Base-by-base conservation (phyloP, 2,797 vertebrate genomes). In the Karalla daura region DNA sequence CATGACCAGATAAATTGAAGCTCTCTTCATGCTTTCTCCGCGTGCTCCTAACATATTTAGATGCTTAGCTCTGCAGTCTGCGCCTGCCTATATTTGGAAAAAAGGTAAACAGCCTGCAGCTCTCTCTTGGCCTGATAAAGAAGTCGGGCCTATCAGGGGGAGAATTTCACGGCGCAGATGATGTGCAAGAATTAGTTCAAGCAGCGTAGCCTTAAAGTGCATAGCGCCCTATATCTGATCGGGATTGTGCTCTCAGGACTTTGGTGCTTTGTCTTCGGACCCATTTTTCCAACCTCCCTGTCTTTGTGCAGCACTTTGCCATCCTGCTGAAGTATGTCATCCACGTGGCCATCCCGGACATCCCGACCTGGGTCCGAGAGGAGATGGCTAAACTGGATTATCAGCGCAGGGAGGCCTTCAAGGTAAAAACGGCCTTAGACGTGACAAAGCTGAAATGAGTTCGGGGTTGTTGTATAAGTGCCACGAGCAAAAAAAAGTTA, bases 341-440 rank as follows among this genome's bases (percentile, higher is more conserved):
- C 90, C 96, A 99, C 7, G 94, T 96, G 71, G 95, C 96, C 61
- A 97, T 99, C 74, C 98, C 98, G 0, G 96, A 99, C 84, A 94
- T 98, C 73, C 98, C 98, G 0, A 93, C 94, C 23, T 99, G 98
- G 98, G 97, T 99, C 47, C 91, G 93, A 1, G 98, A 99, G 74
- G 96, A 97, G 89, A 97, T 98, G 94, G 96, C 97, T 61, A 98
- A 98, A 83, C 92, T 98, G 36, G 97, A 99, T 74, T 97, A 95
- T 86, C 97, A 97, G 85, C 95, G 97, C 47, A 95, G 96, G 8
- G 97, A 99, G 70, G 97, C 97, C 56, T 98, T 99, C 81, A 98
- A 99, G 96, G 97, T 99, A 91, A 62, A 5, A 2, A 33, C 47
- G 6, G 28, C 7, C 24, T 12, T 5, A 63, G 13, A 17, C 3